These are phyloP conservation scores for Stegana nigrithorax DNA, from an alignment of 2,888 invertebrate genomes.

Conservation along the genomic window DNA sequence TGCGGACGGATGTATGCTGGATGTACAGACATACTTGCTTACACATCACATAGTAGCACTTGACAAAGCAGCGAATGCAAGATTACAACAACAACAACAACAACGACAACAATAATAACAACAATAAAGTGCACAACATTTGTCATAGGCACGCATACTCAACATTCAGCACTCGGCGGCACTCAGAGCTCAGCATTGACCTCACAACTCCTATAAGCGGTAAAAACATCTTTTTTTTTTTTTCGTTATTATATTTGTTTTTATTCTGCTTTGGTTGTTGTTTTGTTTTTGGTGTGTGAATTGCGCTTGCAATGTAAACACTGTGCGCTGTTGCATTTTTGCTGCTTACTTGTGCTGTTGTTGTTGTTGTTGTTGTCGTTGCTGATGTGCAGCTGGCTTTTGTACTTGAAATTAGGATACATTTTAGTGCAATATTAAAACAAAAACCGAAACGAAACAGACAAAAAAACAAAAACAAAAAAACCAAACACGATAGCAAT, in stretches of 20 bases:
- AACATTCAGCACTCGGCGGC: slow-evolving; percentile 33
- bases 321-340: slow-evolving; percentile 28
- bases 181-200: slow-evolving; percentile 65
- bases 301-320: slow-evolving; percentile 47
- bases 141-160: slow-evolving; percentile 34
- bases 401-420: slow-evolving; percentile 56
- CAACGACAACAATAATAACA: slow-evolving; percentile 30
- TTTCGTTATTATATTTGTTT: slow-evolving; percentile 39
- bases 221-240: slow-evolving; percentile 62
- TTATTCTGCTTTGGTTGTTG: slow-evolving; percentile 23
- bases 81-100: slow-evolving; percentile 47
- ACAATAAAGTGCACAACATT: slow-evolving; percentile 19
- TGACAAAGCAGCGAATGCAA: slow-evolving; percentile 9
- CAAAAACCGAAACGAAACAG: no score
- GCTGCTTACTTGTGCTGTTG: background rate
- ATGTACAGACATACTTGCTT: slow-evolving; percentile 40
- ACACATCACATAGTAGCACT: no score
- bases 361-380: slow-evolving; percentile 16
- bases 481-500: slow-evolving; percentile 48
- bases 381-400: slow-evolving; percentile 2
- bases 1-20: slow-evolving; percentile 27
- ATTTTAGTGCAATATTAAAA: background rate
- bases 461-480: no score
- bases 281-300: slow-evolving; percentile 35
- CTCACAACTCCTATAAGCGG: slow-evolving; percentile 64